Evolutionary conservation across 1,140 invertebrate genomes (phyloP), one percentile per base, ranked within the genome.

Genomic region (Telenomus remus): DNA sequence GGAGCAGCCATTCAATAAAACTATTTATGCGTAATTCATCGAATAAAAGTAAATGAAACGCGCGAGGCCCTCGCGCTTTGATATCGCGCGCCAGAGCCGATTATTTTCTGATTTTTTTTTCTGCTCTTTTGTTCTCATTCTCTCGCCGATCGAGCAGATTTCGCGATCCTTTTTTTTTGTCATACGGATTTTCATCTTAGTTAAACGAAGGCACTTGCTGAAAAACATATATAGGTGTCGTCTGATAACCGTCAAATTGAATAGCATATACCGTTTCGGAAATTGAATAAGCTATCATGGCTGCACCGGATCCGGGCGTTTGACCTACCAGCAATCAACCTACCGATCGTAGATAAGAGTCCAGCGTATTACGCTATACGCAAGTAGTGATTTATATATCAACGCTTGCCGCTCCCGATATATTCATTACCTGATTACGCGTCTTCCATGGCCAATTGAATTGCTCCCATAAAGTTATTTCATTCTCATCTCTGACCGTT

Each of bases 211-310:
- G 74, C 72, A 80, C 69, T 77, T 71, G 79, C 78, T 79, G 60
- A 61, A 76, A 83, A 83, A 82, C 80, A 60, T 65, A 76, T 81
- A 81, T 80, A 79, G 76, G 74, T 76, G 60, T 49, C 72, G 61
- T 75, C 75, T 84, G 82, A 86, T 85, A 84, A 84, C 74, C 79
- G 78, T 66, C 79, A 78, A 85, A 85, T 85, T 86, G 84, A 86
- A 86, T 85, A 79, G 84, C 78, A 85, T 86, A 39, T 39, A 80
- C 76, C 80, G 84, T 80, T 86, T 84, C 85, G 85, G 85, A 86
- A 86, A 86, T 86, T 86, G 85, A 86, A 85, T 85, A 84, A 86
- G 84, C 84, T 86, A 86, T 85, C 84, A 80, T 84, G 81, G 65
- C 73, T 80, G 80, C 63, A 81, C 78, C 73, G 71, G 80, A 83